Evolutionary conservation across 2,113 vertebrate genomes (phyloP), one percentile per base, ranked within the genome.

Genomic region (Zosterops lateralis): DNA sequence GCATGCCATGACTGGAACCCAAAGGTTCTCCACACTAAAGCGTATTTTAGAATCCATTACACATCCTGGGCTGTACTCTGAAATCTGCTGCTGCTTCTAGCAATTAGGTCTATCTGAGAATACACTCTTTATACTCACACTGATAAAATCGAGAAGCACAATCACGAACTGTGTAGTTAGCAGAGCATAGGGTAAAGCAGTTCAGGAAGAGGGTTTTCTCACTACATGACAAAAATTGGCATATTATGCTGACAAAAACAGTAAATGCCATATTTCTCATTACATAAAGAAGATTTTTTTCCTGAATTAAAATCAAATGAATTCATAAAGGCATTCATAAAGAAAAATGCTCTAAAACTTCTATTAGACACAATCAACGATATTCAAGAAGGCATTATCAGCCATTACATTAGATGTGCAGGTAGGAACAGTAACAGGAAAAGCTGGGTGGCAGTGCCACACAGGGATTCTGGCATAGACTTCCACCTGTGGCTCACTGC

Each of bases 151-250:
- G 29, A 87, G 26, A 91, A 19, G 25, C 0, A 2, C 32, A 68
- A 90, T 61, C 15, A 16, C 61, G 51, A 88, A 44, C 20, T 3
- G 1, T 3, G 1, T 6, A 34, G 40, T 13, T 44, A 17, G 36
- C 26, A 47, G 0, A 58, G 19, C 47, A 42, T 0, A 56, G 1
- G 0, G 19, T 56, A 65, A 73, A 71, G 48, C 10, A 72, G 8
- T 15, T 51, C 34, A 44, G 18, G 29, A 72, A 32, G 45, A 62
- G 7, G 6, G 6, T 58, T 74, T 68, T 48, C 68, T 64, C 48
- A 38, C 44, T 56, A 12, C 8, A 21, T 11, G 10, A 56, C 29
- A 25, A n/a, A 62, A 53, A 32, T 4, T 31, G 61, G 32, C 42
- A 9, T 18, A 48, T 57, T 50, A 61, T 0, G 0, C n/a, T 50